Evolutionary conservation across 2,797 vertebrate species (phyloP).

Genomic region (Chrosomus eos): DNA sequence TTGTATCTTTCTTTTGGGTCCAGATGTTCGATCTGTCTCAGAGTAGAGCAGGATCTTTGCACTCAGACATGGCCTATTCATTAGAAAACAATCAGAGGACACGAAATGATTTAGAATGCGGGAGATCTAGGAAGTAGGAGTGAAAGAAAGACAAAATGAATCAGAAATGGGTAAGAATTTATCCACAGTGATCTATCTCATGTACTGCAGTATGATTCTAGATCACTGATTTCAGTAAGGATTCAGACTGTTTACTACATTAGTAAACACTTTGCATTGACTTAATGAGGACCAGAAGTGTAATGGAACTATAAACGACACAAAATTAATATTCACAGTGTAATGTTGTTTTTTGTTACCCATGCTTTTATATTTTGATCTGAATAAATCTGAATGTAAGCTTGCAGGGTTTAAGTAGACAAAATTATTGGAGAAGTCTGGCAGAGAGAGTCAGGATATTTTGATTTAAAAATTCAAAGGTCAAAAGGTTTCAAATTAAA

Average conservation of each 20-base stretch:
- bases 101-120: neutral
- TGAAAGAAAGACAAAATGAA: neutral
- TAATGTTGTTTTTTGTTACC: neutral
- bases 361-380: neutral
- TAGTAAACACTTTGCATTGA: neutral
- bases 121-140: neutral
- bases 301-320: neutral
- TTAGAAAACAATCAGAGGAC: constrained; percentile 24
- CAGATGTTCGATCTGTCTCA: constrained; percentile 27
- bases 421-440: neutral
- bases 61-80: constrained; percentile 30
- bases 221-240: neutral
- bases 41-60: neutral
- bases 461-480: neutral
- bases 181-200: neutral
- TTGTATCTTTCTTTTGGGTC: constrained; percentile 30
- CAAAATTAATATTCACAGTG: neutral
- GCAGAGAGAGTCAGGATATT: neutral
- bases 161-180: neutral
- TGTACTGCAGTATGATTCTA: neutral
- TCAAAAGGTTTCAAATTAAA: neutral
- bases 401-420: neutral
- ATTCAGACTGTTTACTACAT: neutral
- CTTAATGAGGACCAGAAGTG: neutral
- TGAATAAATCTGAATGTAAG: neutral